Evolutionary conservation across 2,888 invertebrate genomes (phyloP).

Genomic region (Tuberolachnus salignus): DNA sequence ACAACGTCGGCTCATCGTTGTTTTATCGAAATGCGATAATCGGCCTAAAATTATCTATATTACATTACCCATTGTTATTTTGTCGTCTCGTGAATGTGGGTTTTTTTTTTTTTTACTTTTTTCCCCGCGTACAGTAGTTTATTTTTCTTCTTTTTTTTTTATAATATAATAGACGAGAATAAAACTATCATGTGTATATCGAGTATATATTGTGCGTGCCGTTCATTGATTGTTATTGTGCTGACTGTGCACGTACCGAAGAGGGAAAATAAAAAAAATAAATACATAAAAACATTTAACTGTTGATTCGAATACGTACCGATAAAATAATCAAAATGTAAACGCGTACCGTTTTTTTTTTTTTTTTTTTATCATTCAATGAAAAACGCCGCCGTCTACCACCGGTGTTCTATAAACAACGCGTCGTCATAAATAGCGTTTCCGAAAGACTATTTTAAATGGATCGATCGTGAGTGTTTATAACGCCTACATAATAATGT

Average conservation of each 20-base stretch:
- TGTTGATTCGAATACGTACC: conserved; percentile 6
- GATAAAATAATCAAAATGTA: neutral
- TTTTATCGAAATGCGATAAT: neutral
- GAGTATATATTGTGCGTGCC: neutral
- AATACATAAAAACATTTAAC: conserved; percentile 6
- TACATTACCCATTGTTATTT: neutral
- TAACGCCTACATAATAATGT: too few relatives aligned
- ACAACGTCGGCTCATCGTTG: neutral
- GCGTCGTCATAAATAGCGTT: too few relatives aligned
- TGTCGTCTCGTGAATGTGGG: neutral
- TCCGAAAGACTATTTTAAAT: neutral
- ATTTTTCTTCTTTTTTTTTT: neutral
- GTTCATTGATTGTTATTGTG: conserved; percentile 13
- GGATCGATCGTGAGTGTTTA: neutral
- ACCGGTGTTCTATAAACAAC: neutral
- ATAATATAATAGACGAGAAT: neutral
- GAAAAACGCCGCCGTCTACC: too few relatives aligned
- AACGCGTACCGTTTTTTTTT: conserved; percentile 35
- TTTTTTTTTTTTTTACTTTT: neutral
- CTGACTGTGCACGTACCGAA: neutral
- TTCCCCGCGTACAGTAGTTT: too few relatives aligned
- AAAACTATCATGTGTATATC: neutral
- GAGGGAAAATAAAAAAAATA: neutral
- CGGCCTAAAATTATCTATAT: neutral
- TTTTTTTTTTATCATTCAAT: conserved; percentile 22